These are phyloP conservation scores for Hypothenemus hampei DNA, from an alignment of 1,140 invertebrate species.

Conservation along the genomic window DNA sequence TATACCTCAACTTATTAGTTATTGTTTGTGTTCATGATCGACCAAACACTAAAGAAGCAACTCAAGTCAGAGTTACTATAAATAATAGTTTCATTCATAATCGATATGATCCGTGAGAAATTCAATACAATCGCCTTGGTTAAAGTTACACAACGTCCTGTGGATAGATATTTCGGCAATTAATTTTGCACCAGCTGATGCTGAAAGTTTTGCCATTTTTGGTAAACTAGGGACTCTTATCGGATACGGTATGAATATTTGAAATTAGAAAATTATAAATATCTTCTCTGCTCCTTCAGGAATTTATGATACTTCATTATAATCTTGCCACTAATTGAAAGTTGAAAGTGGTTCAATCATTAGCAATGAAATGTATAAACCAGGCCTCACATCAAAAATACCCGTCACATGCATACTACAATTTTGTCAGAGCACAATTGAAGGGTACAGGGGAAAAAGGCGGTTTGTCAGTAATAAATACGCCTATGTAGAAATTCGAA, in stretches of 20 bases:
- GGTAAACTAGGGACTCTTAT: slow-evolving; percentile 5
- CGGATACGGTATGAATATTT: slow-evolving; percentile 13
- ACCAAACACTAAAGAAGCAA: background rate
- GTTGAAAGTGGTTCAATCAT: slow-evolving; percentile 3
- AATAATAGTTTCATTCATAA: background rate
- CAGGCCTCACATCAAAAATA: too few species aligned
- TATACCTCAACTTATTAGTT: background rate
- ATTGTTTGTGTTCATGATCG: slow-evolving; percentile 15
- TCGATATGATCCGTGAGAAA: background rate
- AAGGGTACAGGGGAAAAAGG: too few species aligned
- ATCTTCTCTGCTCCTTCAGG: background rate
- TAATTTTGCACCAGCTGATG: slow-evolving; percentile 8
- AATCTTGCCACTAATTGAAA: slow-evolving; percentile 1
- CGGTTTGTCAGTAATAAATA: too few species aligned
- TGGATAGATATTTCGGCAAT: background rate
- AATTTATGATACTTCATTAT: slow-evolving; percentile 6
- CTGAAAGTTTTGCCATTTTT: slow-evolving; percentile 18
- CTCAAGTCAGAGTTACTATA: slow-evolving; percentile 1
- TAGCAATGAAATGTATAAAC: slow-evolving; percentile 13
- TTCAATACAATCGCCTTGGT: slow-evolving; percentile 16
- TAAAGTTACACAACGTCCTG: background rate
- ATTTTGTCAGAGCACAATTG: too few species aligned
- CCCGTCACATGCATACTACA: too few species aligned
- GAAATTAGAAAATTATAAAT: background rate
- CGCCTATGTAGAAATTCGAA: too few species aligned